Evolutionary conservation across 1,140 invertebrate species (phyloP).

Genomic region (Cydia pomonella): DNA sequence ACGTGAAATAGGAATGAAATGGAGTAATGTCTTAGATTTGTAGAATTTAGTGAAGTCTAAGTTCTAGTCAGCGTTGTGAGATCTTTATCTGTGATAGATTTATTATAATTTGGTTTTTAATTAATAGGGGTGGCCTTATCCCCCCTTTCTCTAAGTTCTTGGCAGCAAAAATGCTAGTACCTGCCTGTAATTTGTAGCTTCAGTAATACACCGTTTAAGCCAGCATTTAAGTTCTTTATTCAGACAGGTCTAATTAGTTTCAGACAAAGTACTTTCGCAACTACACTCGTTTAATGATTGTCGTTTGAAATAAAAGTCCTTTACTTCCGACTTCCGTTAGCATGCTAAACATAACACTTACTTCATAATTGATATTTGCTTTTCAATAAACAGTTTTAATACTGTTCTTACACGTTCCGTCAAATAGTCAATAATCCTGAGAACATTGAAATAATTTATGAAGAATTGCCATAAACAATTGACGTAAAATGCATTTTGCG

Average conservation of each 20-base stretch:
- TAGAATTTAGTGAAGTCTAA: constrained; percentile 34
- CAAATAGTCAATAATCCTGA: not conserved
- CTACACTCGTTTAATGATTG: constrained; percentile 3
- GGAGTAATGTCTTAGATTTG: constrained; percentile 34
- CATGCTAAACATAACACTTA: too few species aligned
- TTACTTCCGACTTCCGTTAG: not conserved
- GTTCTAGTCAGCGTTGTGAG: constrained; percentile 1
- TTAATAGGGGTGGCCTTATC: not conserved
- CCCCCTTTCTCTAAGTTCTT: not conserved
- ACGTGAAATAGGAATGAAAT: constrained; percentile 37
- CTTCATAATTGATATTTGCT: too few species aligned
- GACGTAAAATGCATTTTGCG: constrained; percentile 9
- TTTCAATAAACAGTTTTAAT: too few species aligned
- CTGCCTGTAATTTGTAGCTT: constrained; percentile 14
- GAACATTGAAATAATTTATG: constrained; percentile 1
- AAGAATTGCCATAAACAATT: not conserved
- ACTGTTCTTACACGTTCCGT: too few species aligned
- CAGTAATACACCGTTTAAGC: constrained; percentile 5
- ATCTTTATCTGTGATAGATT: constrained; percentile 13
- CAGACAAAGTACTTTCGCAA: constrained; percentile 5
- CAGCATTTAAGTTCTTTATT: constrained; percentile 10
- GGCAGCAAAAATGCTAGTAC: not conserved
- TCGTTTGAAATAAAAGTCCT: not conserved
- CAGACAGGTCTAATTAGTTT: constrained; percentile 13
- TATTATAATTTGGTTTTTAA: constrained; percentile 24